Percentiles rank a stretch among this genome's conserved stretches.
These are phyloP conservation scores for Eulemur rufifrons DNA, from an alignment of 2,113 vertebrate species.

Conservation along the genomic window DNA sequence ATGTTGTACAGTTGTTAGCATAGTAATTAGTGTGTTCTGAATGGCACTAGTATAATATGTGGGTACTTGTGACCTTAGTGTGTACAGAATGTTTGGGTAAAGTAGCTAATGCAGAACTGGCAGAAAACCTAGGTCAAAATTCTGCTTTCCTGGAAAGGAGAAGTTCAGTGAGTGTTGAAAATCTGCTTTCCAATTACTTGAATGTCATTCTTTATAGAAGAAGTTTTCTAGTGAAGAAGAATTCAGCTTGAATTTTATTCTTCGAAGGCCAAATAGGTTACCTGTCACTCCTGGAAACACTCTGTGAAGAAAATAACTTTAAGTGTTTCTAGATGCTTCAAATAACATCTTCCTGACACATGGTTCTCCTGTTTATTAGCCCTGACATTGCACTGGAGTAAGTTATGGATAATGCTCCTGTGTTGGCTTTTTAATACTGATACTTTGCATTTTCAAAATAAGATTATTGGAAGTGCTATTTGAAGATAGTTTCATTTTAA, in stretches of 20 bases:
- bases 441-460: neutral
- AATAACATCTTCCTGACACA: neutral
- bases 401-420: neutral
- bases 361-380: neutral
- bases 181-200: slow-evolving; percentile 35
- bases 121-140: neutral
- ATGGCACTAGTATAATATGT: accelerated
- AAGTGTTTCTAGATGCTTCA: slow-evolving; percentile 4
- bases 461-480: neutral
- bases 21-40: neutral
- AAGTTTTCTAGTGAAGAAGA: slow-evolving; percentile 12
- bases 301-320: neutral
- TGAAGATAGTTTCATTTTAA: slow-evolving; percentile 18
- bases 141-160: neutral
- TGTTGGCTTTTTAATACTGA: neutral
- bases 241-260: slow-evolving; percentile 20
- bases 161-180: neutral
- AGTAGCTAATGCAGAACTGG: neutral
- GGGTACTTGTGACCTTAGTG: neutral
- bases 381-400: too few relatives aligned
- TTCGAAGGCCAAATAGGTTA: slow-evolving; percentile 54
- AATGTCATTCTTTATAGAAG: slow-evolving; percentile 22
- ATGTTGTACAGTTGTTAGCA: neutral
- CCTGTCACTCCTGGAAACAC: slow-evolving; percentile 34
- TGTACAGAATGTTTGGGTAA: neutral